A percentile compares a stretch with the other conserved stretches of the same genome.
phyloP scores from a whole-genome alignment of 2,797 vertebrate species.

The Poeciliopsis infans region DNA sequence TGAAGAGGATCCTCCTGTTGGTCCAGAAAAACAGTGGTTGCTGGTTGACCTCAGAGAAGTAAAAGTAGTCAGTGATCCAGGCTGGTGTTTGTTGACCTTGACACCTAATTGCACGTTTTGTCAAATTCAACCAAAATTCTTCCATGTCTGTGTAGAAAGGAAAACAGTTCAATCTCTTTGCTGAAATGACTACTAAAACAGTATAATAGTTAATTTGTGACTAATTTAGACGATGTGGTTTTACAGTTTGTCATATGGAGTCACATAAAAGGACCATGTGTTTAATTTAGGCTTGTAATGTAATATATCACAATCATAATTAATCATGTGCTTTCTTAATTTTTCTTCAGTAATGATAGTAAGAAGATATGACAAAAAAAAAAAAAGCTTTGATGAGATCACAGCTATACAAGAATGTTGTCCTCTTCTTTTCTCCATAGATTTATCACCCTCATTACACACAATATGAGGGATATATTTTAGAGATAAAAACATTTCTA shows the following conservation, averaged over 20 bases:
- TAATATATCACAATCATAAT: neutral
- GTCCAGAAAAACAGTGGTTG: conserved; percentile 51
- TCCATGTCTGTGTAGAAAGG: conserved; percentile 15
- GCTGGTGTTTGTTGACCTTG: conserved; percentile 34
- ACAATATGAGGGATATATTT: neutral
- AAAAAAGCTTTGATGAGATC: neutral
- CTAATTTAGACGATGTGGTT: conserved; percentile 17
- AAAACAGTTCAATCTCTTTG: conserved; percentile 10
- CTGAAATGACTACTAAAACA: conserved; percentile 25
- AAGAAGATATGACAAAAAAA: neutral
- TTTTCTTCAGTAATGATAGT: neutral
- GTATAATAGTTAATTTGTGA: neutral
- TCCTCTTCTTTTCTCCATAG: neutral
- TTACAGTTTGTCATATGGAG: neutral
- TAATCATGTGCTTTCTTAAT: neutral
- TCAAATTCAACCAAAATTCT: conserved; percentile 31
- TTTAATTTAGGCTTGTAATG: neutral
- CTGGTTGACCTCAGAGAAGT: conserved; percentile 35
- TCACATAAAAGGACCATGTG: neutral
- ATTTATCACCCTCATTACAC: neutral
- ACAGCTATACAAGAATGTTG: neutral
- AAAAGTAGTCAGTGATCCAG: conserved; percentile 33
- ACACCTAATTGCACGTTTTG: conserved; percentile 50
- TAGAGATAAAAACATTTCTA: neutral
- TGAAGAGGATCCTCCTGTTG: conserved; percentile 18